Base-by-base conservation (phyloP, 2,888 invertebrate genomes). In the Tanytarsus gracilentus region DNA sequence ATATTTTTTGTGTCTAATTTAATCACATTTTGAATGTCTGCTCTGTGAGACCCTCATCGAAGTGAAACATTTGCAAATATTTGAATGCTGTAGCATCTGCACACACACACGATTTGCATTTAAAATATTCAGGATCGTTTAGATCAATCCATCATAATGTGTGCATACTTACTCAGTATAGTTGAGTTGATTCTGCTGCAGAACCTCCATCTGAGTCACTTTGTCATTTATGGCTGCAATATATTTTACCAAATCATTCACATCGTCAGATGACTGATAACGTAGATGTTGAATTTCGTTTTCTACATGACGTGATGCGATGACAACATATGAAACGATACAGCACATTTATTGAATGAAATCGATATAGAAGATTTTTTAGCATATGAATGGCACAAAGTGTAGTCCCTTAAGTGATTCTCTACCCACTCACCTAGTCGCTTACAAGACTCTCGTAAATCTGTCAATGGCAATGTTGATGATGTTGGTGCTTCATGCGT, bases 191-290 rank as follows among this genome's bases (percentile, higher is more conserved):
- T 49, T 49, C 6, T 30, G 14, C 11, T 60, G 21, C 25, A 36
- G 23, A 16, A 25, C 11, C 18, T 60, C 60, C 9, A 60, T 48
- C 16, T 50, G 60, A 36, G 49, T 60, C 26, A 60, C n/a, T 36
- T 60, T 60, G 21, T 60, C 50, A 21, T 60, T 60, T 11, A 60
- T 60, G 2, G 60, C 50, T 18, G 60, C 18, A n/a, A 60, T 60
- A 25, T 50, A 60, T 36, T 60, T 60, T 6, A 60, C 60, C 11
- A 30, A 49, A 36, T 60, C 60, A n/a, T 60, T 60, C 33, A 60
- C 50, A 33, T 60, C 60, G 14, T 60, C 60, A 7, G 60, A 60
- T 25, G 60, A 36, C 36, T 60, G 60, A 29, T 50, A 50, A 14
- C 48, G 40, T 8, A 60, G 48, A 14, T 44, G 48, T 30, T 58